Conservation (phyloP, 1,140 invertebrate genomes). For the Heterodera carotae region DNA sequence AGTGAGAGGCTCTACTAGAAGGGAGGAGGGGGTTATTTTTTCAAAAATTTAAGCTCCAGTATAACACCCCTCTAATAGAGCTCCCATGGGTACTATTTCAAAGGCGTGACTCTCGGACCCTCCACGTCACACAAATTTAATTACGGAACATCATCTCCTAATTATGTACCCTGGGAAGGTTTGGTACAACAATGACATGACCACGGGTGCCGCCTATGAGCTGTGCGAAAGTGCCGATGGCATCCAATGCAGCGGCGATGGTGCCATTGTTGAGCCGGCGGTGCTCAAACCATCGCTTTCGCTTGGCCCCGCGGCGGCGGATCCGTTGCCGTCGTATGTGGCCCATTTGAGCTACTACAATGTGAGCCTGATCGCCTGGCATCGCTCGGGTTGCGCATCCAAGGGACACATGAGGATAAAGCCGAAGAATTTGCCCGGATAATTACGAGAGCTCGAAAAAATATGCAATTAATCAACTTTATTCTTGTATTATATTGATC, state of each 20-base stretch:
- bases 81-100: too few relatives aligned
- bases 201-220: conserved; percentile 31
- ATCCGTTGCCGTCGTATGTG: conserved; percentile 19
- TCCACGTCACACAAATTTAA: too few relatives aligned
- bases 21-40: too few relatives aligned
- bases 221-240: conserved; percentile 39
- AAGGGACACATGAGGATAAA: conserved; percentile 26
- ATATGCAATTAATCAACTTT: too few relatives aligned
- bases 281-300: conserved; percentile 12
- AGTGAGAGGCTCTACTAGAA: too few relatives aligned
- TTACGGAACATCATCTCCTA: background rate
- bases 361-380: conserved; percentile 41
- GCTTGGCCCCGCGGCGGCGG: background rate
- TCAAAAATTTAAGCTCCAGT: too few relatives aligned
- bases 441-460: too few relatives aligned
- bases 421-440: conserved; percentile 25
- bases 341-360: conserved; percentile 40
- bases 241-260: conserved; percentile 15
- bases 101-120: too few relatives aligned
- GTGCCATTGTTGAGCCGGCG: background rate
- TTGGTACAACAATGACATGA: conserved; percentile 44
- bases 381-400: conserved; percentile 28
- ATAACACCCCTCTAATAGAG: too few relatives aligned
- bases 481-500: too few relatives aligned
- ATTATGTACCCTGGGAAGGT: conserved; percentile 24